A percentile compares a stretch with the other conserved stretches of the same genome.
These are phyloP conservation scores for Tupiocoris notatus DNA, from an alignment of 2,888 invertebrate genomes.

Conservation along the genomic window DNA sequence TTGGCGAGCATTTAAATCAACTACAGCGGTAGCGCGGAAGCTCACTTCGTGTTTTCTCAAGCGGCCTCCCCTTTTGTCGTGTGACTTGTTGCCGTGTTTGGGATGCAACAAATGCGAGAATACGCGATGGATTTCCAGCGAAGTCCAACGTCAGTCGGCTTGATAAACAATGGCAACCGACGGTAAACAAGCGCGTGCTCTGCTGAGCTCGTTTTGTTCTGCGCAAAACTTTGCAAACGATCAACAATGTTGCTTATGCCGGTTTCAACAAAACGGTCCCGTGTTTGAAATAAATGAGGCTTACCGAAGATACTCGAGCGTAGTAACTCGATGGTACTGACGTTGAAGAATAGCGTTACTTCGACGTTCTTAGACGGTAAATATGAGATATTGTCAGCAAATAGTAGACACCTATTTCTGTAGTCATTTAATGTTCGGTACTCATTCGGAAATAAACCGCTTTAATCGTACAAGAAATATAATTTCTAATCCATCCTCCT, in stretches of 20 bases:
- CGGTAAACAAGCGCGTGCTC: neutral
- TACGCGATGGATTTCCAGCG: neutral
- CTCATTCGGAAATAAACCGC: too few species aligned
- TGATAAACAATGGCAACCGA: neutral
- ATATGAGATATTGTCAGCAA: too few species aligned
- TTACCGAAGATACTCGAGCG: too few species aligned
- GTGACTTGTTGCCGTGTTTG: neutral
- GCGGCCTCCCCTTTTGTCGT: neutral
- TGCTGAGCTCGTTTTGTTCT: neutral
- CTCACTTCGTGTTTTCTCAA: neutral
- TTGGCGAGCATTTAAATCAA: neutral
- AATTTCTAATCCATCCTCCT: too few species aligned
- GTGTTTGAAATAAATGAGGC: neutral
- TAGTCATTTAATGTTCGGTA: too few species aligned
- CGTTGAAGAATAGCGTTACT: too few species aligned
- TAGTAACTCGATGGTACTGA: too few species aligned
- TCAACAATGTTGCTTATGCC: neutral
- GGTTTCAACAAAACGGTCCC: too few species aligned
- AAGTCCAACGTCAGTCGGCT: neutral
- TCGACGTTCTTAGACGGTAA: too few species aligned
- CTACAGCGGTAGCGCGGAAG: neutral
- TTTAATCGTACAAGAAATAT: too few species aligned
- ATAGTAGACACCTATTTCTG: too few species aligned
- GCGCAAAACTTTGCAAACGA: neutral
- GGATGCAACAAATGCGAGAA: neutral